Evolutionary conservation across 2,888 invertebrate species (phyloP).

Genomic region (Heliconius sara): DNA sequence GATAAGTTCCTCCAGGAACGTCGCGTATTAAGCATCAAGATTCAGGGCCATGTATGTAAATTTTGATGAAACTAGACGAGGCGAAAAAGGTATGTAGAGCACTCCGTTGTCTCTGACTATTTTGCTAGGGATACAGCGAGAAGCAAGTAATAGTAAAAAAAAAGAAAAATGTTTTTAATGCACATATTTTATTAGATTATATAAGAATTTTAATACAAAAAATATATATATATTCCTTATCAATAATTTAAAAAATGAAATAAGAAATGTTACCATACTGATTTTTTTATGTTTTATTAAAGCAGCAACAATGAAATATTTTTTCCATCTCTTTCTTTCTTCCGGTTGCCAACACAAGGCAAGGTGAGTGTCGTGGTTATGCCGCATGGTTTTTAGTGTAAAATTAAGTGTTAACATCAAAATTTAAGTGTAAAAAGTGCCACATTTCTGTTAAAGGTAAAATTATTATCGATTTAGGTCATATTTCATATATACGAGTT

Average conservation of each 20-base stretch:
- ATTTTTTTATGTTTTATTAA: neutral
- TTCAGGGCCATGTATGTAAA: too few species aligned
- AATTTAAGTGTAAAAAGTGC: constrained; percentile 40
- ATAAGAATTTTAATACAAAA: too few species aligned
- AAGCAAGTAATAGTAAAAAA: too few species aligned
- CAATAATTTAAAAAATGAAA: neutral
- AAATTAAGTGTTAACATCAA: constrained; percentile 48
- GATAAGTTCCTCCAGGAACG: too few species aligned
- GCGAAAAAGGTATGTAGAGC: too few species aligned
- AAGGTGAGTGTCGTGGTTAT: constrained; percentile 71
- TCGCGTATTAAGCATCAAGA: too few species aligned
- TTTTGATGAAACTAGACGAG: too few species aligned
- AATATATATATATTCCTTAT: neutral
- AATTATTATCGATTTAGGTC: constrained; percentile 18
- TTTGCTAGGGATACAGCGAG: too few species aligned
- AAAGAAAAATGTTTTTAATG: too few species aligned
- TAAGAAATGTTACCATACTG: constrained; percentile 15
- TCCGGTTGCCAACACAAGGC: constrained; percentile 79
- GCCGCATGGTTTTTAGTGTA: constrained; percentile 71
- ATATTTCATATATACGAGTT: neutral
- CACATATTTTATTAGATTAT: too few species aligned
- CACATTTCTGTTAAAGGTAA: constrained; percentile 55
- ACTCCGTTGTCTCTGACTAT: too few species aligned
- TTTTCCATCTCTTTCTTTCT: constrained; percentile 64
- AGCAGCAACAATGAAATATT: constrained; percentile 10